Evolutionary conservation across 2,888 invertebrate genomes (phyloP).

Genomic region (Drosophila quasianomalipes): DNA sequence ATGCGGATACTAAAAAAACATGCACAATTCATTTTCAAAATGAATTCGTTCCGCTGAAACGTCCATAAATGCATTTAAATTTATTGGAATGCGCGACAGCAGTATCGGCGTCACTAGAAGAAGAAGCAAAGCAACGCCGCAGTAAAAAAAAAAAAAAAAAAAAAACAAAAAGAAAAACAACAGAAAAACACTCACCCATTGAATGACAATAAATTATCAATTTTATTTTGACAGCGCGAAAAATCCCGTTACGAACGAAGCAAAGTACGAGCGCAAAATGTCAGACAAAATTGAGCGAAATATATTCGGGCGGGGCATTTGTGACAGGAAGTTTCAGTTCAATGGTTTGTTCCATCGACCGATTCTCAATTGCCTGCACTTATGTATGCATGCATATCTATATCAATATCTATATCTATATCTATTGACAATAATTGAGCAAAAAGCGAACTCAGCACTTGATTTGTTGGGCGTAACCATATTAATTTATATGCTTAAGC

Average conservation of each 20-base stretch:
- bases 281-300: constrained; percentile 76
- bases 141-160: constrained; percentile 30
- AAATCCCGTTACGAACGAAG: constrained; percentile 58
- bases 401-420: not conserved
- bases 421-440: constrained; percentile 19
- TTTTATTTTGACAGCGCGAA: constrained; percentile 80
- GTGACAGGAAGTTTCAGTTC: constrained; percentile 79
- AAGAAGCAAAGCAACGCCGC: constrained; percentile 29
- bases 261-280: constrained; percentile 58
- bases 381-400: constrained; percentile 9
- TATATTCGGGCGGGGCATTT: constrained; percentile 69
- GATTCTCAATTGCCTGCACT: constrained; percentile 58
- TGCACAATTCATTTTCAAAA: constrained; percentile 81
- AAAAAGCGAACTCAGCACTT: constrained; percentile 31
- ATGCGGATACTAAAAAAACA: constrained; percentile 40
- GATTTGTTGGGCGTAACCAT: constrained; percentile 32
- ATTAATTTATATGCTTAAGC: constrained; percentile 60
- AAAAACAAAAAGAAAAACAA: constrained; percentile 29
- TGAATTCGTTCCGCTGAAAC: constrained; percentile 82
- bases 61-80: constrained; percentile 82
- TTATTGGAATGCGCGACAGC: constrained; percentile 70
- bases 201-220: constrained; percentile 83
- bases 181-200: constrained; percentile 65
- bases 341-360: constrained; percentile 77
- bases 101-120: constrained; percentile 37